These are phyloP conservation scores for Lophochroa leadbeateri DNA, from an alignment of 2,113 vertebrate genomes.

Conservation along the genomic window DNA sequence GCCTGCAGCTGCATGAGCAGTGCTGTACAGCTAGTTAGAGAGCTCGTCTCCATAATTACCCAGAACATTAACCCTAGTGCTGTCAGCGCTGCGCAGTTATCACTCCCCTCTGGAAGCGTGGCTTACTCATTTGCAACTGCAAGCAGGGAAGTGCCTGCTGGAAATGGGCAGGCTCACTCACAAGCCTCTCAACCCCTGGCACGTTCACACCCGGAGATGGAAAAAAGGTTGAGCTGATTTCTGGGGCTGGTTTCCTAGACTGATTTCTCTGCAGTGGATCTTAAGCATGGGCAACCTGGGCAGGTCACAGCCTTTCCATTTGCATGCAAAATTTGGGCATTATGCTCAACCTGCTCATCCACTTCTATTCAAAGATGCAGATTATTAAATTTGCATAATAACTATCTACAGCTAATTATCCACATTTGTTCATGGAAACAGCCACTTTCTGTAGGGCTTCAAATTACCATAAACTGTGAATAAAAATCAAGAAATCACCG, in stretches of 20 bases:
- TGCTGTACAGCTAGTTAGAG: background rate
- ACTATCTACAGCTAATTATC: slow-evolving; percentile 50
- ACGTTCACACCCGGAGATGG: fast-evolving
- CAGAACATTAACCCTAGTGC: background rate
- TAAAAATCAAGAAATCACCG: background rate
- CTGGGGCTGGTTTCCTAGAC: background rate
- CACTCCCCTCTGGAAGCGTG: background rate
- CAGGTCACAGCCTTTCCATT: background rate
- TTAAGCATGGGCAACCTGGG: background rate
- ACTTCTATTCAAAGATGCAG: background rate
- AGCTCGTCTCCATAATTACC: background rate
- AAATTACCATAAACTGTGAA: slow-evolving; percentile 37
- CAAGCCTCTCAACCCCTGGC: background rate
- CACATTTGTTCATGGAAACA: slow-evolving; percentile 38
- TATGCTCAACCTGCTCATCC: background rate
- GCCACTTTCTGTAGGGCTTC: slow-evolving; percentile 24
- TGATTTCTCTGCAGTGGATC: background rate
- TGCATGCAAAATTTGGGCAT: background rate
- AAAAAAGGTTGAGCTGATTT: background rate
- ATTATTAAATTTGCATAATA: slow-evolving; percentile 39
- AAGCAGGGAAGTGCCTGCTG: fast-evolving
- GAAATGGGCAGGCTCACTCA: fast-evolving
- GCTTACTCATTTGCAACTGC: fast-evolving
- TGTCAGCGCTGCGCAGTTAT: fast-evolving
- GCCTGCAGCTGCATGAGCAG: background rate